Conservation (phyloP, 2,797 vertebrate species). For the Malurus leucopterus region DNA sequence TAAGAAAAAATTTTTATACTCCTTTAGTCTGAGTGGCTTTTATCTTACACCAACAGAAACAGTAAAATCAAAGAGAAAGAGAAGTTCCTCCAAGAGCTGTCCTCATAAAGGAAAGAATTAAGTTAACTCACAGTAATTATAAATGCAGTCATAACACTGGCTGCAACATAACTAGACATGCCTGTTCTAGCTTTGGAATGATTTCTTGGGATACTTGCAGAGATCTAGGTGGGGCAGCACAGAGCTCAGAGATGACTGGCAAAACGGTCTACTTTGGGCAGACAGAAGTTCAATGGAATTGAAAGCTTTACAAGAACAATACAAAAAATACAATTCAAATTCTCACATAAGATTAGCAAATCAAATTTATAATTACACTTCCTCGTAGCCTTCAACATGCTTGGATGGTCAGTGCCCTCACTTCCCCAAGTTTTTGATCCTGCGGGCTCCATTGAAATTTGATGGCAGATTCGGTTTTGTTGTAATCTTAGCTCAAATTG, state of each 20-base stretch:
- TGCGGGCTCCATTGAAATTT: neutral
- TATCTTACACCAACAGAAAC: conserved; percentile 45
- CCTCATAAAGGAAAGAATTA: conserved; percentile 55
- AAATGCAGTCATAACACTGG: conserved; percentile 44
- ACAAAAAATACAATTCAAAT: neutral
- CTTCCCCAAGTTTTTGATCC: neutral
- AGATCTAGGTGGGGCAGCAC: neutral
- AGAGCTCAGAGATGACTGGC: neutral
- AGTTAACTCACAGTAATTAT: conserved; percentile 47
- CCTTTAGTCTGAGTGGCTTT: neutral
- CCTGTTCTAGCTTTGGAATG: conserved; percentile 23
- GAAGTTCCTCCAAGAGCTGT: conserved; percentile 19
- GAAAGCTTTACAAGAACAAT: neutral
- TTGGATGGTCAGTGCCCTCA: neutral
- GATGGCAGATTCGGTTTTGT: neutral
- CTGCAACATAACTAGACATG: conserved; percentile 18
- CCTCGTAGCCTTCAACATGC: neutral
- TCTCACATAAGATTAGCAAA: neutral
- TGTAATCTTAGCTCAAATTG: neutral
- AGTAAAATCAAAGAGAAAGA: conserved; percentile 17
- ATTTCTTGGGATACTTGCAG: conserved; percentile 1
- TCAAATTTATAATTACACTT: neutral
- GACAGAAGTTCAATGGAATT: neutral
- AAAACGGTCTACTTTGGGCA: neutral
- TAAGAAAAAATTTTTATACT: neutral